A percentile compares a stretch with the other conserved stretches of the same genome.
Evolutionary conservation across 2,797 vertebrate species (phyloP).

Genomic region (Ctenopoma multispine): DNA sequence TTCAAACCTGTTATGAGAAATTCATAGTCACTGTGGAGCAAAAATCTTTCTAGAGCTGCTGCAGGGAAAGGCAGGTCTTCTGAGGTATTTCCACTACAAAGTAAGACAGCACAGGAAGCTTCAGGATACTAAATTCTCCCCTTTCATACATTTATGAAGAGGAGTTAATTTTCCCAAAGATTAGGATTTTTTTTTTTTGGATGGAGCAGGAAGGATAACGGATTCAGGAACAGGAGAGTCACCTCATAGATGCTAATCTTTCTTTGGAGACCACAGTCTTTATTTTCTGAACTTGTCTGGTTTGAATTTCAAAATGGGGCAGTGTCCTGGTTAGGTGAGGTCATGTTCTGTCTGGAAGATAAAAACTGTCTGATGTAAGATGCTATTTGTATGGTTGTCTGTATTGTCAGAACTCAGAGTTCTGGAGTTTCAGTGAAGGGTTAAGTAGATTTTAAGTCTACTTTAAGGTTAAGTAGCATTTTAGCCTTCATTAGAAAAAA

Average conservation of each 20-base stretch:
- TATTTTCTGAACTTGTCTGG: conserved; percentile 14
- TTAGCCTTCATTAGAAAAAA: no score
- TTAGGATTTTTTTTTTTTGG: conserved; percentile 52
- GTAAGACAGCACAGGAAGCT: conserved; percentile 30
- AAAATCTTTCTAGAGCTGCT: conserved; percentile 46
- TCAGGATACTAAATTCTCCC: conserved; percentile 42
- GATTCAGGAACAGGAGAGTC: conserved; percentile 13
- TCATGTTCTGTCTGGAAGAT: conserved; percentile 36
- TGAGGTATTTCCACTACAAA: conserved; percentile 39
- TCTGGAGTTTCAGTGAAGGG: background rate
- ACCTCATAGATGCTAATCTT: conserved; percentile 12
- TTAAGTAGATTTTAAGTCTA: no score
- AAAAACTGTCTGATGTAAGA: conserved; percentile 30
- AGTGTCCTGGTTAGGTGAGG: conserved; percentile 29
- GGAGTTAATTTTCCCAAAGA: conserved; percentile 47
- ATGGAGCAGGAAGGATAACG: conserved; percentile 23
- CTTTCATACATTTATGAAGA: conserved; percentile 36
- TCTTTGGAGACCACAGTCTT: conserved; percentile 17
- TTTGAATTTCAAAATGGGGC: conserved; percentile 29
- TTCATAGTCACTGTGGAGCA: conserved; percentile 25
- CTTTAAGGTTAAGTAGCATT: no score
- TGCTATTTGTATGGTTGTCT: conserved; percentile 17
- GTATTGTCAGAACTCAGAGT: background rate
- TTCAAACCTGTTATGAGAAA: conserved; percentile 41
- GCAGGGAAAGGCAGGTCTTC: conserved; percentile 25